Base-by-base conservation (phyloP, 2,888 invertebrate species). In the Cecidostiba fungosa region DNA sequence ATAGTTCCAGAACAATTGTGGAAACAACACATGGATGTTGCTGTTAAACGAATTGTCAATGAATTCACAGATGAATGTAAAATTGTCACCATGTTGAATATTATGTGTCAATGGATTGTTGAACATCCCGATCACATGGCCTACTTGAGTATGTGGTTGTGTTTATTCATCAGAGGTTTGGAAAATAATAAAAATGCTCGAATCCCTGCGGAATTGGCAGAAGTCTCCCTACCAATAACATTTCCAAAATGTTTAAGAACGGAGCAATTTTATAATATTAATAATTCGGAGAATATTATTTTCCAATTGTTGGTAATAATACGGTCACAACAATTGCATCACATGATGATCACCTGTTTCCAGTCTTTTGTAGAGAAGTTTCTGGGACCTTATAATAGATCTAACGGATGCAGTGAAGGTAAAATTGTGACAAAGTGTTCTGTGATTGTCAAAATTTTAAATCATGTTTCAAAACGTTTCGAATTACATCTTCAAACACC, bases 51-150 rank as follows among this genome's bases (percentile, higher is more conserved):
- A 29, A 70, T 86, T 23, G 10, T 81, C 0, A 23, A 12, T 2
- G 12, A 77, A 26, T 43, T 54, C 8, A 76, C 6, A 87, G 32
- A 86, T 91, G 73, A 94, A 94, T 50, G 89, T 92, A 10, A 89
- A 90, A 82, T 94, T 94, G 3, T 94, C 94, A 1, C 92, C 94
- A 92, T 93, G 94, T 92, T 97, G 3, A 94, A 94, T 29, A 95
- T 96, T 74, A 93, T 97, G 0, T 96, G 96, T 90, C 94, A 93
- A n/a, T 97, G 97, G 97, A 92, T 96, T 82, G 94, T 94, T 0
- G 94, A 94, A 82, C 96, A 96, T 94, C 95, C 95, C 36, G 95
- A 95, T 86, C 29, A 85, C 39, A 95, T 96, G 0, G 95, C 95
- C 3, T 95, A 95, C 73, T 93, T 97, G 0, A 95, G 95, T 39